Evolutionary conservation across 2,797 vertebrate species (phyloP), one percentile per base, ranked within the genome.

Genomic region (Hybognathus amarus): DNA sequence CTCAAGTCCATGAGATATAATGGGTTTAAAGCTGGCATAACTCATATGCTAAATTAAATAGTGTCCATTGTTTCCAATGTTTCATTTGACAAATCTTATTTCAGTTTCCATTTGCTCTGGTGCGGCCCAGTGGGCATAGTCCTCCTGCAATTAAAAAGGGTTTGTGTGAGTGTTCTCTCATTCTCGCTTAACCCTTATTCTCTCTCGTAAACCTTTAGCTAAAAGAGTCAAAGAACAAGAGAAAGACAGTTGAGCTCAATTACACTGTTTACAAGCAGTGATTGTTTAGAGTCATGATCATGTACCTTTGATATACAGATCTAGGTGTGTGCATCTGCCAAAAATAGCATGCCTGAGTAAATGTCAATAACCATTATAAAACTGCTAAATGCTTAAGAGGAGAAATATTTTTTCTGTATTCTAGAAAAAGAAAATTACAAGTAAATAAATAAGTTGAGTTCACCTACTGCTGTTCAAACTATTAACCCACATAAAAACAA

Each of bases 11-110:
- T 38, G n/a, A 45, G 15, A 69, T 70, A 63, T 87, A 85, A 85
- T 83, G 42, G 83, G 80, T n/a, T 83, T 85, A 67, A 83, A 79
- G 47, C 70, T 80, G 40, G 77, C 66, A 79, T 80, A 79, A 83
- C 80, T 73, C 81, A 78, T 80, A 66, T 67, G 59, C 80, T 70
- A 85, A 85, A 87, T 87, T 77, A 83, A 87, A 87, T 87, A 61
- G 50, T 74, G 79, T 76, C 70, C 70, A 85, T 40, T 71, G 84
- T 82, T 85, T 82, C 40, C 73, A 80, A 40, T 71, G 64, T 85
- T 83, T 80, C 80, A 85, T 85, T 83, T 83, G 80, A 83, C 77
- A 85, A 87, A 85, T 80, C 83, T 78, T 85, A 80, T 83, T 87
- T 85, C 67, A 83, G 83, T 83, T 85, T 87, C 67, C 80, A 83